Base-by-base conservation (phyloP, 2,888 invertebrate genomes). In the Subacronicta megacephala region DNA sequence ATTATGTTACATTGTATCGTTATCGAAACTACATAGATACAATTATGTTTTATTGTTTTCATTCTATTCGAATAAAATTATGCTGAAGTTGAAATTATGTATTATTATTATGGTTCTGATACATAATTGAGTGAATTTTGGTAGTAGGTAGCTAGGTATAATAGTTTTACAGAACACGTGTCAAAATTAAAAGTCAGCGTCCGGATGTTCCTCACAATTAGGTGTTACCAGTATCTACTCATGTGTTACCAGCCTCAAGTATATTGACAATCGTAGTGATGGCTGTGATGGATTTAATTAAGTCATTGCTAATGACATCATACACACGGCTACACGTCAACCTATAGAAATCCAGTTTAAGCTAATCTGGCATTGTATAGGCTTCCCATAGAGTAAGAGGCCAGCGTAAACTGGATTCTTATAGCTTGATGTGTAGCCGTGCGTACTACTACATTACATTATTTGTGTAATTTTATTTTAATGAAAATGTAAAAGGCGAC, bases 131-230 rank as follows among this genome's bases (percentile, higher is more conserved):
- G 16, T 31, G 46, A 56, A 46, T 67, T 67, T 67, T 53, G 62
- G 46, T 40, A 26, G 41, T 45, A 29, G 38, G 43, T 35, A 52
- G 35, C 55, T 55, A 47, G 40, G 4, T 12, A 0, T 42, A 41
- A n/a, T n/a, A n/a, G n/a, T n/a, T n/a, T 38, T 38, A 13, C 10
- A 6, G n/a, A 51, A 59, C 60, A 60, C 67, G 52, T 62, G 62
- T 3, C 10, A 3, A 26, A 10, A 2, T 51, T 41, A 10, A 42
- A 41, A 37, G 18, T 29, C 38, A 62, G 20, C 50, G 55, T 62
- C 62, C 70, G 73, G 63, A 72, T 70, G 52, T 51, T 62, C 61
- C 54, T 70, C 57, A 67, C 55, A 59, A 44, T 58, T 63, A 20
- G 3, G 3, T 20, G 6, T 6, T 6, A 20, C 6, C 4, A 18